Evolutionary conservation across 2,113 vertebrate species (phyloP).

Genomic region (Zosterops pallidus): DNA sequence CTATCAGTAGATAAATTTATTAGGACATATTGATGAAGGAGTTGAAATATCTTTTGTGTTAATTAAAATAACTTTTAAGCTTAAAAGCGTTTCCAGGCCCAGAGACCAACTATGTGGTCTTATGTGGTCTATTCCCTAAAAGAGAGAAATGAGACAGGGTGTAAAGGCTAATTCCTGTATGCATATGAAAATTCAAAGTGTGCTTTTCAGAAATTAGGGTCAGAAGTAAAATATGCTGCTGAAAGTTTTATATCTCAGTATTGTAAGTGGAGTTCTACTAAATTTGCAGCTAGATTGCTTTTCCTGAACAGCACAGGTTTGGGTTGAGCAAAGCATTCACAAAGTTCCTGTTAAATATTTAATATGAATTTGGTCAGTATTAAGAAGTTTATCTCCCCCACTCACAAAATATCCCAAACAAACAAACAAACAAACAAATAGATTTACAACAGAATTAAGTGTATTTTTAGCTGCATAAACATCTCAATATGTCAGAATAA

Average conservation of each 20-base stretch:
- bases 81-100: not conserved
- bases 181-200: not conserved
- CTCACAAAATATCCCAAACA: accelerated
- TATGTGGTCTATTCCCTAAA: not conserved
- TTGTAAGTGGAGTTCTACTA: not conserved
- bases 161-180: not conserved
- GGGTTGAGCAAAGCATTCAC: not conserved
- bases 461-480: not conserved
- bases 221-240: not conserved
- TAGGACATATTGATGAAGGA: not conserved
- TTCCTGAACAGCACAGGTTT: not conserved
- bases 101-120: not conserved
- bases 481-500: not conserved
- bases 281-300: not conserved
- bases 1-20: not conserved
- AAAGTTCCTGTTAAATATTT: not conserved
- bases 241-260: not conserved
- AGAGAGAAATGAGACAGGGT: not conserved
- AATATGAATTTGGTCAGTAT: not conserved
- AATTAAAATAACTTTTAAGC: not conserved
- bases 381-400: not conserved
- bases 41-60: not conserved
- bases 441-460: not conserved
- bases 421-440: not conserved
- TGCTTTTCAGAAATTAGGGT: not conserved